Evolutionary conservation across 2,888 invertebrate species (phyloP), one percentile per base, ranked within the genome.

Genomic region (Zelleria hepariella): DNA sequence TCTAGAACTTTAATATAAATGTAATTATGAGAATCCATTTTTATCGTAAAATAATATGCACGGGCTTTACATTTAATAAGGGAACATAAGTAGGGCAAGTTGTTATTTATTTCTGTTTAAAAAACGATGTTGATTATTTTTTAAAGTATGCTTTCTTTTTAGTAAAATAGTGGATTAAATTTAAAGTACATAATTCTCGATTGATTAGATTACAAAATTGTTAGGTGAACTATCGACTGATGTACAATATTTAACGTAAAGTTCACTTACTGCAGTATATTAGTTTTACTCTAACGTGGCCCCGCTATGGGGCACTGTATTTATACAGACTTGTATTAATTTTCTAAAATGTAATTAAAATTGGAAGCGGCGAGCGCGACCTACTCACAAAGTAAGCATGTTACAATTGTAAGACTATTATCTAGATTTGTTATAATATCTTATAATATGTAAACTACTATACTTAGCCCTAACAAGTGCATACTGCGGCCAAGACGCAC

Each of bases 21-120:
- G 82, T 87, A 86, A 87, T 86, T 86, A 87, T 80, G 73, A 75
- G 77, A 59, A 75, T 80, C 82, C 81, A 76, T 77, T 78, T 42
- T 80, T 80, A 82, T 79, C 78, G 78, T 86, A 80, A 84, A 81
- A 80, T 83, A 78, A 84, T 84, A 77, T 83, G 86, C 87, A 86
- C 88, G 83, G 87, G 86, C 86, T 86, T 86, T 86, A 86, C 85
- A 82, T 85, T 87, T 86, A 82, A 80, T 86, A 27, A 56, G 26
- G 18, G 23, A 87, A 86, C 80, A 84, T 85, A 83, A 67, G 74
- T 88, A 88, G 87, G 86, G 83, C 88, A 89, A 90, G 90, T 91
- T 90, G 90, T 91, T 91, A 90, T 91, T 91, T 90, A 90, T 90
- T 90, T 88, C 90, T 90, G 89, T 90, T 90, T 81, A 84, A 82